phyloP scores from a whole-genome alignment of 1,140 invertebrate genomes.

The Rhopalosiphum padi region DNA sequence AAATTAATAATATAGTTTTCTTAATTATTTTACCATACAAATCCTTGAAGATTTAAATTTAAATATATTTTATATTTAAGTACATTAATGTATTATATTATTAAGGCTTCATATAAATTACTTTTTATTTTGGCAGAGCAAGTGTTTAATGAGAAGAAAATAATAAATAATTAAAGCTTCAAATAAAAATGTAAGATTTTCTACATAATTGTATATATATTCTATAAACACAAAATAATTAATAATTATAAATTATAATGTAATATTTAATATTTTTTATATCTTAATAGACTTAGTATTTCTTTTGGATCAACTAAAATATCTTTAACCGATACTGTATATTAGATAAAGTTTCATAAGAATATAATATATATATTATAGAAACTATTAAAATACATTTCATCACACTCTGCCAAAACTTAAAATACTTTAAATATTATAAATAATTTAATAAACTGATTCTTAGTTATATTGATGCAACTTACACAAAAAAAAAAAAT shows the following conservation, averaged over 20 bases:
- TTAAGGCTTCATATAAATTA: neutral
- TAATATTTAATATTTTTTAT: neutral
- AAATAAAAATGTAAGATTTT: neutral
- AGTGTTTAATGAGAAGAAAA: neutral
- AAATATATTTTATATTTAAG: neutral
- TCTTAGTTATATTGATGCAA: neutral
- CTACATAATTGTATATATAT: neutral
- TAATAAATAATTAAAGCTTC: neutral
- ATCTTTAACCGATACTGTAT: neutral
- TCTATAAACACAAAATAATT: neutral
- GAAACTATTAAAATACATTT: neutral
- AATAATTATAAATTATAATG: neutral
- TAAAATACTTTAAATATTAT: neutral
- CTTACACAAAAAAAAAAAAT: neutral
- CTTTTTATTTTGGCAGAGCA: neutral
- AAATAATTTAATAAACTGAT: conserved; percentile 36
- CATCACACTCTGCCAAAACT: neutral
- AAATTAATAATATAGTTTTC: neutral
- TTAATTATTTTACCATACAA: neutral
- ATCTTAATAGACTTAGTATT: neutral
- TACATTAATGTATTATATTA: neutral
- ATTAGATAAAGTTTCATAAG: neutral
- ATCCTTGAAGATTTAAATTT: neutral
- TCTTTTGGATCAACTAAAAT: too few relatives aligned
- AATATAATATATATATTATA: too few relatives aligned